phyloP scores from a whole-genome alignment of 2,113 vertebrate genomes.

The Psammodynastes pulverulentus region DNA sequence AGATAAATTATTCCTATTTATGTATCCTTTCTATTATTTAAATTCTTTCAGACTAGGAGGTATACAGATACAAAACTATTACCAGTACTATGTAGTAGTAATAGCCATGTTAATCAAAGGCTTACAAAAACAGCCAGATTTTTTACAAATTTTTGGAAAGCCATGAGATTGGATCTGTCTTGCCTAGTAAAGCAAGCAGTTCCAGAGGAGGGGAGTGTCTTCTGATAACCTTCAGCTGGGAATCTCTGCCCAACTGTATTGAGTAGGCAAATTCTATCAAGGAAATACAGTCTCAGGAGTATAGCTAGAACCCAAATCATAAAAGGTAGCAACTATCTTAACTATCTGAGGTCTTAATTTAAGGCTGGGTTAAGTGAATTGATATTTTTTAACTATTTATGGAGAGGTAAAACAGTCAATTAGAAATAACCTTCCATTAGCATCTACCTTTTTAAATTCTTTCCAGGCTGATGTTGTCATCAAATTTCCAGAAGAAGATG shows the following conservation, averaged over 20 bases:
- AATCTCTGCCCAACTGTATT: background rate
- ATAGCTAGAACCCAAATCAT: background rate
- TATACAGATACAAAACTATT: background rate
- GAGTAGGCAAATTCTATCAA: background rate
- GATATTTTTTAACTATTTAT: background rate
- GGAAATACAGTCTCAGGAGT: background rate
- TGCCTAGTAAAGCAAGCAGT: background rate
- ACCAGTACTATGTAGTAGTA: background rate
- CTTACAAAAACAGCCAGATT: background rate
- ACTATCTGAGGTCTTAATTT: background rate
- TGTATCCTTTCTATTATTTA: background rate
- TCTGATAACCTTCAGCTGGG: background rate
- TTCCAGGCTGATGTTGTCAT: slow-evolving; percentile 90
- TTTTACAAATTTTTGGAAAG: background rate
- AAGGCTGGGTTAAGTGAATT: background rate
- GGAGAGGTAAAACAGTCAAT: background rate
- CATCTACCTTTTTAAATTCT: background rate
- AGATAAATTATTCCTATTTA: background rate
- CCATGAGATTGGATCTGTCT: background rate
- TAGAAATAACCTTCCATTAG: background rate
- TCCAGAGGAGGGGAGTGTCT: background rate
- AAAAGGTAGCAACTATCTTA: background rate
- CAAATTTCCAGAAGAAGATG: slow-evolving; percentile 94
- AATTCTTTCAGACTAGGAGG: background rate
- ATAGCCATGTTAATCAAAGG: background rate